A percentile compares a stretch with the other conserved stretches of the same genome.
Conservation (phyloP, 2,113 vertebrate genomes). For the Salvelinus sp. region DNA sequence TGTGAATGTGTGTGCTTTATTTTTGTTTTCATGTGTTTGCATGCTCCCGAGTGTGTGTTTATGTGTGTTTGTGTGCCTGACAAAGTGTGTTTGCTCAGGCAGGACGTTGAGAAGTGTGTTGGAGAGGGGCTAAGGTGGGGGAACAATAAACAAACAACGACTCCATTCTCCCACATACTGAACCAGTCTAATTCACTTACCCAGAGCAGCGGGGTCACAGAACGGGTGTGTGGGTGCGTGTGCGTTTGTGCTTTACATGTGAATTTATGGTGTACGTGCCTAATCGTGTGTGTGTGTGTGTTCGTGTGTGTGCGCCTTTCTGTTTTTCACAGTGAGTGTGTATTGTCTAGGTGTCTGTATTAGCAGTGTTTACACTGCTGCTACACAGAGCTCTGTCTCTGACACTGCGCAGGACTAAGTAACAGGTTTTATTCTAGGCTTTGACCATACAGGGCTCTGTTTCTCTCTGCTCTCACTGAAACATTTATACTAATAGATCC, state of each 20-base stretch:
- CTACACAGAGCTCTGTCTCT: not conserved
- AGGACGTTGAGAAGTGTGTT: conserved; percentile 6
- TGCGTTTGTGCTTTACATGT: not conserved
- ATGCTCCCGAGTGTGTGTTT: conserved; percentile 15
- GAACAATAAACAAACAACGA: conserved; percentile 1
- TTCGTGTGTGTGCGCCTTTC: not conserved
- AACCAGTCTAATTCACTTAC: not conserved
- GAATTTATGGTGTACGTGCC: not conserved
- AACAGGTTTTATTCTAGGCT: not conserved
- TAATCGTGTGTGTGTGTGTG: not conserved
- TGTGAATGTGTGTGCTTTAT: not conserved
- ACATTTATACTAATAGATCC: not conserved
- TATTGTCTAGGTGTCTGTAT: not conserved
- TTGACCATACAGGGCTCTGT: conserved; percentile 29
- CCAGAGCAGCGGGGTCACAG: not conserved
- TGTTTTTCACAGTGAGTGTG: not conserved
- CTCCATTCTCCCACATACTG: not conserved
- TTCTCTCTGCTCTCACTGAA: conserved; percentile 8
- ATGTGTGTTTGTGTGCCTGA: not conserved
- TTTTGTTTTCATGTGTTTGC: not conserved
- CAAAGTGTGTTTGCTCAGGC: not conserved
- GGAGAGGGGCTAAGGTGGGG: conserved; percentile 1
- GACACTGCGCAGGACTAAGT: conserved; percentile 9
- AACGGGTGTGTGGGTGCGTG: not conserved
- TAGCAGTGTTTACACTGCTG: conserved; percentile 17